Conservation (phyloP, 1,140 invertebrate genomes). For the Drusus annulatus region DNA sequence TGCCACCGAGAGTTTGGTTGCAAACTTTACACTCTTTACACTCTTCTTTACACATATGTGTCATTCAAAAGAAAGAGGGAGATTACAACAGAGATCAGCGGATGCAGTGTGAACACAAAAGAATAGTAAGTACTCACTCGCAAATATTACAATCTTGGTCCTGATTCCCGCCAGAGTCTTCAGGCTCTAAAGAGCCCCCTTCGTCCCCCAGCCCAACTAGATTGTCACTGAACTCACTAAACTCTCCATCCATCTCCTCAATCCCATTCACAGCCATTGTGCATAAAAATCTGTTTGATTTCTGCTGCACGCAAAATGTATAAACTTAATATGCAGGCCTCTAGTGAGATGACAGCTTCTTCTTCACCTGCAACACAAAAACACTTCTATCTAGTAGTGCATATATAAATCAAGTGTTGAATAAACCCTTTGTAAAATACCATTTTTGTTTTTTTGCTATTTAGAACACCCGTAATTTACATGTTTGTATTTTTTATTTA, state of each 20-base stretch:
- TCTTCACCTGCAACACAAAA: conserved; percentile 42
- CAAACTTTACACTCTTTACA: no score
- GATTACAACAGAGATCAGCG: no score
- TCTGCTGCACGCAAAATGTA: conserved; percentile 45
- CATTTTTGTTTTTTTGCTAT: no score
- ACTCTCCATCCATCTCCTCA: conserved; percentile 71
- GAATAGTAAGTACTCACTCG: conserved; percentile 65
- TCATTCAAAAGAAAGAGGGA: no score
- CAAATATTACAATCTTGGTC: conserved; percentile 72
- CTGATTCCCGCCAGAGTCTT: conserved; percentile 67
- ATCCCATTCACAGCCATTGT: conserved; percentile 61
- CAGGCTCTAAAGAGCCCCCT: conserved; percentile 67
- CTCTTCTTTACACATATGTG: no score
- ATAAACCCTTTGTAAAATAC: no score
- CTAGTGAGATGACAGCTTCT: conserved; percentile 49
- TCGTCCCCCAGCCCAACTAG: conserved; percentile 70
- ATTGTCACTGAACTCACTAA: conserved; percentile 65
- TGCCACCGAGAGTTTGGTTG: no score
- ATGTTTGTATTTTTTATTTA: no score
- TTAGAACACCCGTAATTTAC: no score
- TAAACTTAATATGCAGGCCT: conserved; percentile 41
- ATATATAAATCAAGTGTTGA: no score
- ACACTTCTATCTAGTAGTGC: no score
- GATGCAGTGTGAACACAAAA: no score
- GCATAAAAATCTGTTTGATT: conserved; percentile 42